Evolutionary conservation across 2,888 invertebrate genomes (phyloP), one percentile per base, ranked within the genome.

Genomic region (Patella depressa): DNA sequence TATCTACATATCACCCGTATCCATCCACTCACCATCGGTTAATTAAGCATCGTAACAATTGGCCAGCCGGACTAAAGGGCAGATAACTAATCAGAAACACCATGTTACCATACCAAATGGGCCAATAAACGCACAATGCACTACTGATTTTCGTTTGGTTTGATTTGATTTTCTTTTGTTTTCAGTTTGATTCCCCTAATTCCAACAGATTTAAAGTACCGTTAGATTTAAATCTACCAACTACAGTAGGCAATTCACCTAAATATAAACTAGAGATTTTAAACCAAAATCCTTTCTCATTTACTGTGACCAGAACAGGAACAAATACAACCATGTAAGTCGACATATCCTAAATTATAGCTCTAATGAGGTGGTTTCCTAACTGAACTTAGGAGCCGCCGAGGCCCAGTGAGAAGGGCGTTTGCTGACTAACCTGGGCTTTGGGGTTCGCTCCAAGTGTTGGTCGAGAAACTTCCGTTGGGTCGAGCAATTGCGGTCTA

Each of bases 251-350:
- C 45, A 74, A 4, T 2, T 34, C 82, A 19, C 83, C 85, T 2
- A 79, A 80, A 75, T 88, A 88, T 79, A 83, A 85, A 53, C 76
- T 88, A 57, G 83, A 78, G 24, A 76, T 88, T 59, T 85, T 83
- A 17, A 80, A 76, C 73, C 34, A 75, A 3, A 79, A 85, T 57
- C 84, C 84, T 2, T 91, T 91, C 81, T 82, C 86, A 57, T 91
- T 91, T 83, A 85, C 88, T 75, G 86, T 91, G 55, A 84, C 85
- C 72, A 79, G 90, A 65, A 82, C 76, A 72, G 81, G 79, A 53
- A 88, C 85, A 9, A 84, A 84, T 17, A 83, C 84, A 59, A 83
- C 89, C 12, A 71, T 90, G 88, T 89, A 82, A 87, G 88, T 86
- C 55, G 45, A 53, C 3, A 17, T 73, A 53, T 69, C 45, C 11